Percentiles rank a stretch among this genome's conserved stretches.
These are phyloP conservation scores for Xiphophorus couchianus DNA, from an alignment of 2,113 vertebrate species.

Conservation along the genomic window DNA sequence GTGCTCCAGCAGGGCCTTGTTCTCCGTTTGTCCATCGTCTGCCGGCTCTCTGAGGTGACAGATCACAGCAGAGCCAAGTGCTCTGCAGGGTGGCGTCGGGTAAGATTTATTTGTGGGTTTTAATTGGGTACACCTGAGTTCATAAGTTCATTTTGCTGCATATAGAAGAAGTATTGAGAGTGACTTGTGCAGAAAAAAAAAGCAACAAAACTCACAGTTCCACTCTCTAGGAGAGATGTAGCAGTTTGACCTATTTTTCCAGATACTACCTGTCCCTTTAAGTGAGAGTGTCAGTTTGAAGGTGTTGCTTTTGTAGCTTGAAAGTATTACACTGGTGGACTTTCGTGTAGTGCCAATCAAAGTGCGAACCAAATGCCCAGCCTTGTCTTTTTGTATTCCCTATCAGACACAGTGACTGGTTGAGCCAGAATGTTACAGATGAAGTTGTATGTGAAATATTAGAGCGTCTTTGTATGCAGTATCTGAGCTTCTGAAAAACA, in stretches of 20 bases:
- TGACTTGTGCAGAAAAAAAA: neutral
- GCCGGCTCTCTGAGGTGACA: conserved; percentile 29
- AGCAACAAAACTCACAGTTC: conserved; percentile 7
- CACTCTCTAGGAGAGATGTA: conserved; percentile 29
- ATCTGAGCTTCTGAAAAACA: neutral
- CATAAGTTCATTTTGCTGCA: neutral
- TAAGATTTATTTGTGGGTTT: conserved; percentile 6
- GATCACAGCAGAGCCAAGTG: conserved; percentile 22
- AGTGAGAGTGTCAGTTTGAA: conserved; percentile 30
- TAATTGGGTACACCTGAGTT: conserved; percentile 3
- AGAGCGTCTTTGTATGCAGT: neutral
- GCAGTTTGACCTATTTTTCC: conserved; percentile 51
- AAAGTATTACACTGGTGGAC: conserved; percentile 14
- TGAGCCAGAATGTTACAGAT: neutral
- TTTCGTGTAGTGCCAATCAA: conserved; percentile 22
- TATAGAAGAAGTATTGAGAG: neutral
- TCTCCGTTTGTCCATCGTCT: conserved; percentile 40
- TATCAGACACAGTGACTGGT: neutral
- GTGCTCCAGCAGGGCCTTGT: conserved; percentile 37
- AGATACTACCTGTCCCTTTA: conserved; percentile 8
- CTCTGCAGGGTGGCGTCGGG: conserved; percentile 8
- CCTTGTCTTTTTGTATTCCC: conserved; percentile 19
- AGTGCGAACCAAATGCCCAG: conserved; percentile 10
- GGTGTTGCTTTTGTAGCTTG: conserved; percentile 20
- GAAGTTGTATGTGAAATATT: neutral